Evolutionary conservation across 2,888 invertebrate genomes (phyloP).

Genomic region (Yponomeuta plumbellus): DNA sequence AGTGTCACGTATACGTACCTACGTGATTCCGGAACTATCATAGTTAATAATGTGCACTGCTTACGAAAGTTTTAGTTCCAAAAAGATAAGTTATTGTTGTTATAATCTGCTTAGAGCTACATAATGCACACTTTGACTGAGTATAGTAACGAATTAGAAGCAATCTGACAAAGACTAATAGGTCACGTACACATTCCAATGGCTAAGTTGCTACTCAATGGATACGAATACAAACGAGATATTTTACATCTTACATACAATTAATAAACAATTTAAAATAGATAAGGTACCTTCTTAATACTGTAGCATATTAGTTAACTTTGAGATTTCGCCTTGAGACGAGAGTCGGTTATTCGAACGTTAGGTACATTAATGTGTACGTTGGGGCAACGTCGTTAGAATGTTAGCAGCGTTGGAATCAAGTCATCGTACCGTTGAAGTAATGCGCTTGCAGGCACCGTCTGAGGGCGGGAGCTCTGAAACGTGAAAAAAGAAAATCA

Average conservation of each 20-base stretch:
- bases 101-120: not conserved
- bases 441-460: conserved; percentile 62
- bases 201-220: not conserved
- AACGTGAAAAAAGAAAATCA: conserved; percentile 29
- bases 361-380: conserved; percentile 42
- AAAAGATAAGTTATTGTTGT: too few relatives aligned
- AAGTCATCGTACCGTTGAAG: conserved; percentile 61
- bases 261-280: not conserved
- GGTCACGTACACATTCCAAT: not conserved
- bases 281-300: conserved; percentile 3
- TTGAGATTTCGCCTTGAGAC: conserved; percentile 14
- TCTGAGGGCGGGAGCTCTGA: conserved; percentile 67
- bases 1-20: too few relatives aligned
- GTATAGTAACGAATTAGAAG: conserved; percentile 1
- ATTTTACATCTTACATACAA: not conserved
- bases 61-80: too few relatives aligned
- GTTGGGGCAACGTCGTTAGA: conserved; percentile 16
- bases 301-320: conserved; percentile 4
- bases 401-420: conserved; percentile 34
- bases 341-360: conserved; percentile 29
- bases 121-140: not conserved
- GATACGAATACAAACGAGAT: not conserved
- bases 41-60: too few relatives aligned
- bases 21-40: too few relatives aligned
- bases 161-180: not conserved